Conservation (phyloP, 2,797 vertebrate species). For the Spinus olivaceus region DNA sequence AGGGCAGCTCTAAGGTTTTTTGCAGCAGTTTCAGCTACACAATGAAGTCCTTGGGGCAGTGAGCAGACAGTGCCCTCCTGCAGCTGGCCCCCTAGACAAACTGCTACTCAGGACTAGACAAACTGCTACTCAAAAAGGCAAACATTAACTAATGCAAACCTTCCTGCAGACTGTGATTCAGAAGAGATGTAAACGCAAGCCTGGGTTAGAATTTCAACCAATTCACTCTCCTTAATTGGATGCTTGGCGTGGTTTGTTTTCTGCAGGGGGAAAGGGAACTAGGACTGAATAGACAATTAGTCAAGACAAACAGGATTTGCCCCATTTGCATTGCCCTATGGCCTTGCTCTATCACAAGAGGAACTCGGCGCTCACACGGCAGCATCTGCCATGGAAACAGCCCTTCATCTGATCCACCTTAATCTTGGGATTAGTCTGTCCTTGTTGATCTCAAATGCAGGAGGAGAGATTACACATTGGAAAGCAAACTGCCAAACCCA, state of each 20-base stretch:
- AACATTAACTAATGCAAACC: background rate
- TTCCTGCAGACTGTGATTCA: background rate
- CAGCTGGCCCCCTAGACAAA: background rate
- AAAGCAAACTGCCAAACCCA: background rate
- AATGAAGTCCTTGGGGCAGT: background rate
- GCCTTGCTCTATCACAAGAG: background rate
- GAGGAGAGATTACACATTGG: background rate
- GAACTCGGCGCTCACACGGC: rapidly evolving
- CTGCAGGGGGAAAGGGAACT: background rate
- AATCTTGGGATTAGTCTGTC: background rate
- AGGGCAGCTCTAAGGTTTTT: background rate
- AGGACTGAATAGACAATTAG: background rate
- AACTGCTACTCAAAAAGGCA: background rate
- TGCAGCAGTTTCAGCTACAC: background rate
- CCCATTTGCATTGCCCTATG: background rate
- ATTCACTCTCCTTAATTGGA: background rate
- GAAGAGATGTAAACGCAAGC: background rate
- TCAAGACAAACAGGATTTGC: background rate
- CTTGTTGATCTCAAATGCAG: background rate
- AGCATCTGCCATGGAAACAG: background rate
- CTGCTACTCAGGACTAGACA: background rate
- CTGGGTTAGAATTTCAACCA: background rate
- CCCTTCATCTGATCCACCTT: background rate
- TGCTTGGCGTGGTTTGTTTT: background rate
- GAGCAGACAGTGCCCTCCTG: background rate